Evolutionary conservation across 2,797 vertebrate genomes (phyloP).

Genomic region (Acropternis orthonyx): DNA sequence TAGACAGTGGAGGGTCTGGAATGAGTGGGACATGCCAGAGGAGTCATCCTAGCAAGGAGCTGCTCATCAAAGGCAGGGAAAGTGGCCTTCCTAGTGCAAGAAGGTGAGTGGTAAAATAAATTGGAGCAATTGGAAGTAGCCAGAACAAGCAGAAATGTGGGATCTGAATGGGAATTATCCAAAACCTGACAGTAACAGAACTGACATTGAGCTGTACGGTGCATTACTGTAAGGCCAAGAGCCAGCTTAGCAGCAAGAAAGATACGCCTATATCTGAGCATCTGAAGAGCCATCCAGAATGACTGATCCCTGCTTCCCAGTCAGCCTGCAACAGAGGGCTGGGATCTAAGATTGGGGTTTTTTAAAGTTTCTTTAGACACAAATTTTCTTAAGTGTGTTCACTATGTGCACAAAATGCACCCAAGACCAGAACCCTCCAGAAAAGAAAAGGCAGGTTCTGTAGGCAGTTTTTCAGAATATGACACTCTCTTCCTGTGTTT

Average conservation of each 20-base stretch:
- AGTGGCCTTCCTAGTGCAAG: not conserved
- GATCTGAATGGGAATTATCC: not conserved
- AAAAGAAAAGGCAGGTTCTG: conserved; percentile 5
- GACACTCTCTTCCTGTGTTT: conserved; percentile 4
- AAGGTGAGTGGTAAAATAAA: not conserved
- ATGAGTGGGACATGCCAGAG: not conserved
- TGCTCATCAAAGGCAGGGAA: not conserved
- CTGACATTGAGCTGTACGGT: not conserved
- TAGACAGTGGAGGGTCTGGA: not conserved
- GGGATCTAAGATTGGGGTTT: not conserved
- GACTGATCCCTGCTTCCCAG: not conserved
- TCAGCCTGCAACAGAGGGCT: not conserved
- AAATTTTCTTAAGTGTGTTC: not conserved
- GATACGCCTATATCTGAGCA: not conserved
- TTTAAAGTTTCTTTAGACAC: not conserved
- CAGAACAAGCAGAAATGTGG: not conserved
- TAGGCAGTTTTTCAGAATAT: not conserved
- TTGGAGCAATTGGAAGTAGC: not conserved
- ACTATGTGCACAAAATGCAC: not conserved
- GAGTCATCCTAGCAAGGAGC: fast-evolving
- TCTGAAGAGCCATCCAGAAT: not conserved
- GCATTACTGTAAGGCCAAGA: not conserved
- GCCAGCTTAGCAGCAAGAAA: not conserved
- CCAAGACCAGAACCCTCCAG: not conserved
- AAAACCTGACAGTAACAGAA: not conserved